Conservation (phyloP, 2,797 vertebrate genomes). For the Acipenser ruthenus region DNA sequence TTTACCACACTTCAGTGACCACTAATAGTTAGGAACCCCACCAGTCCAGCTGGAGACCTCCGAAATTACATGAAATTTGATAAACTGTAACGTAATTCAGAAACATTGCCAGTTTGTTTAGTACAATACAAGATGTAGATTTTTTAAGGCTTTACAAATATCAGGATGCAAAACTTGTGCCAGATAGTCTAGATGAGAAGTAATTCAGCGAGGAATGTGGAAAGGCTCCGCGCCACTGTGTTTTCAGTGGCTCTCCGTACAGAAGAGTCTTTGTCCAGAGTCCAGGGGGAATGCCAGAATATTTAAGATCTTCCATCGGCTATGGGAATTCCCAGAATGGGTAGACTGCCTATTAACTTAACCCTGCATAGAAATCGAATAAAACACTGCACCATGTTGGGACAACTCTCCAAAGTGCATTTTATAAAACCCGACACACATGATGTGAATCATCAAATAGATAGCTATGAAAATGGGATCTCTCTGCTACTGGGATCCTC, state of each 20-base stretch:
- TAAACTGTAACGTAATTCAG: too few relatives aligned
- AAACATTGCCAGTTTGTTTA: too few relatives aligned
- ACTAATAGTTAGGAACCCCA: too few relatives aligned
- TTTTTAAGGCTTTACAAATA: too few relatives aligned
- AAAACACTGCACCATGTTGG: neutral
- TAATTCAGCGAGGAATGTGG: conserved; percentile 29
- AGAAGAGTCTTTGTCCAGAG: conserved; percentile 31
- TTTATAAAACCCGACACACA: neutral
- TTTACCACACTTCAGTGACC: too few relatives aligned
- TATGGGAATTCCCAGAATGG: neutral
- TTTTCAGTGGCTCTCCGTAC: conserved; percentile 13
- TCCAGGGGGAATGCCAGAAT: conserved; percentile 13
- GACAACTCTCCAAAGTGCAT: neutral
- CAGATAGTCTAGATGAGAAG: neutral
- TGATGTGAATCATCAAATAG: neutral
- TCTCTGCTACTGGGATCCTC: too few relatives aligned
- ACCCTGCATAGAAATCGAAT: conserved; percentile 11
- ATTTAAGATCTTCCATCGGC: conserved; percentile 6
- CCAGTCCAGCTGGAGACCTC: too few relatives aligned
- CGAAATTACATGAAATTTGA: too few relatives aligned
- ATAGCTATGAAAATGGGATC: neutral
- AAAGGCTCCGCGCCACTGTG: conserved; percentile 12
- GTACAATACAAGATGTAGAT: too few relatives aligned
- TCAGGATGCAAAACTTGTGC: too few relatives aligned
- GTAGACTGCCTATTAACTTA: neutral